phyloP scores from a whole-genome alignment of 2,113 vertebrate species.

The Mormyrus lacerda region DNA sequence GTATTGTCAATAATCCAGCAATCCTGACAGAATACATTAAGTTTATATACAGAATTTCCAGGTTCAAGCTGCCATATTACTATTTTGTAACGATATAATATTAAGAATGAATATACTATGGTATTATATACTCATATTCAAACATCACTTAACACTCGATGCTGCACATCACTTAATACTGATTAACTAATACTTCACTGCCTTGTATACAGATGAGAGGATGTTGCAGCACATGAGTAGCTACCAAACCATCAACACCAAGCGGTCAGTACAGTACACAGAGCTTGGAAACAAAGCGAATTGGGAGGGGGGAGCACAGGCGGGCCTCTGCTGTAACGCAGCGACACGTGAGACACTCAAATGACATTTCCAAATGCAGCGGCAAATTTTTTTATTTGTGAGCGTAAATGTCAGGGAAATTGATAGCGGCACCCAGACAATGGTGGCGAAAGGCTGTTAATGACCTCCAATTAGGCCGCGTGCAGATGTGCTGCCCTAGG shows the following conservation, averaged over 20 bases:
- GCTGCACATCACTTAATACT: neutral
- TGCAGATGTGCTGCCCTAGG: neutral
- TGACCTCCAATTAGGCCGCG: neutral
- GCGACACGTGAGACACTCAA: neutral
- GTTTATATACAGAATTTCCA: neutral
- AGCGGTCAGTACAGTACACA: neutral
- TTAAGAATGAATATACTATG: neutral
- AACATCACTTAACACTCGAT: neutral
- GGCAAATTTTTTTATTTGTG: neutral
- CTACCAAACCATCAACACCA: neutral
- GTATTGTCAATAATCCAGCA: neutral
- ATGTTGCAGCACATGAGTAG: neutral
- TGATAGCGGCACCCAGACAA: neutral
- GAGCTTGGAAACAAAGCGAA: neutral
- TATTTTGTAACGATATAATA: neutral
- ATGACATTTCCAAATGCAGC: slow-evolving; percentile 3
- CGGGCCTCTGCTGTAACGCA: neutral
- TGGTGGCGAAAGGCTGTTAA: neutral
- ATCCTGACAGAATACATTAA: neutral
- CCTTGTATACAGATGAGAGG: neutral
- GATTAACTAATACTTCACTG: neutral
- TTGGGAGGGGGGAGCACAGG: neutral
- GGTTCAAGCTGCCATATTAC: neutral
- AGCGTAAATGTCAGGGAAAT: neutral
- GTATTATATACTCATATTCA: neutral